Conservation (phyloP, 2,797 vertebrate species). For the Galagoides demidoff region DNA sequence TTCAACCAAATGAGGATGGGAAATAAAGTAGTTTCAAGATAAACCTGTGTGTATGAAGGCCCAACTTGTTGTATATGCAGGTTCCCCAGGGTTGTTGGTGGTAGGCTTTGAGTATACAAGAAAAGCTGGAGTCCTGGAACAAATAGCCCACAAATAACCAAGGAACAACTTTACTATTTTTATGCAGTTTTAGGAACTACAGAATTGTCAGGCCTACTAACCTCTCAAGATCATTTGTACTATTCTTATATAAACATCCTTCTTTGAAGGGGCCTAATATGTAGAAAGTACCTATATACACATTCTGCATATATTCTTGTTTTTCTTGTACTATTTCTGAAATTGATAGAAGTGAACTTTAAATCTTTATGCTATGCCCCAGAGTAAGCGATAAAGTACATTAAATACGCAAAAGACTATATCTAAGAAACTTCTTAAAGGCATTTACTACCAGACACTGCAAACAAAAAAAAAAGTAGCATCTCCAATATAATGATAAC, state of each 20-base stretch:
- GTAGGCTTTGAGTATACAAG: not conserved
- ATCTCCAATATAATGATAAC: not conserved
- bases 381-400: not conserved
- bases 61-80: not conserved
- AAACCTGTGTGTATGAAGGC: not conserved
- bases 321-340: slow-evolving; percentile 34
- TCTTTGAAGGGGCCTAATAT: not conserved
- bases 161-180: not conserved
- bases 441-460: not conserved
- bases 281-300: not conserved
- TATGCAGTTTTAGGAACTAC: not conserved
- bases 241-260: slow-evolving; percentile 8
- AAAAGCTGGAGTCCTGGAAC: not conserved
- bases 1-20: not conserved
- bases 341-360: slow-evolving; percentile 29
- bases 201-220: slow-evolving; percentile 17
- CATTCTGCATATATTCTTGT: not conserved
- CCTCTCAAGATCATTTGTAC: slow-evolving; percentile 1
- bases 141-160: not conserved
- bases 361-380: not conserved
- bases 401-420: not conserved
- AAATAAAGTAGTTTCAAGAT: not conserved
- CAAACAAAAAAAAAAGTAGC: not conserved
- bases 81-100: not conserved
- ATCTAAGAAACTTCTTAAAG: not conserved